Conservation (phyloP, 2,888 invertebrate genomes). For the Polydrusus tereticollis region DNA sequence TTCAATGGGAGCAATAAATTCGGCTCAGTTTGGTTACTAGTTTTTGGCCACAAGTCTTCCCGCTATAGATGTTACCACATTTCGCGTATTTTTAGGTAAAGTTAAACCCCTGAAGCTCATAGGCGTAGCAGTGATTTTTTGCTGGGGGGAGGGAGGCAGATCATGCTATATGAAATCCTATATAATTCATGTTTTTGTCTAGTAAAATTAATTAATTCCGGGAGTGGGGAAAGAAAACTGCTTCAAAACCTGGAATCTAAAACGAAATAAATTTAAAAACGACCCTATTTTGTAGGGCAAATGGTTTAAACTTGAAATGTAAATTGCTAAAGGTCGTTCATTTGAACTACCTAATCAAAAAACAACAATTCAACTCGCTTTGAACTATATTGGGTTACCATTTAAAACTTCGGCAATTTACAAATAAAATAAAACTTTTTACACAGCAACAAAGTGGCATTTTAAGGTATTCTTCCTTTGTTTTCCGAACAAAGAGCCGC, state of each 20-base stretch:
- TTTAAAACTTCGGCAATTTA: neutral
- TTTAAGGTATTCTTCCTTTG: neutral
- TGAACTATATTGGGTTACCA: neutral
- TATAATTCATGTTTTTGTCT: too few relatives aligned
- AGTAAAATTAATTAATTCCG: too few relatives aligned
- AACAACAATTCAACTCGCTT: neutral
- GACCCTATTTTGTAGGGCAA: too few relatives aligned
- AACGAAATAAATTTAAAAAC: too few relatives aligned
- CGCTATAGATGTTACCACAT: neutral
- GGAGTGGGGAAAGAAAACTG: too few relatives aligned
- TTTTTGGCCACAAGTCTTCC: neutral
- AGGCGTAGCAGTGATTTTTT: too few relatives aligned
- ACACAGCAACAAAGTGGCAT: neutral
- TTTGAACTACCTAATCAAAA: neutral
- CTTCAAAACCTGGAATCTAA: too few relatives aligned
- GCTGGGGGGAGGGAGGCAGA: too few relatives aligned
- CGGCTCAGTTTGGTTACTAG: neutral
- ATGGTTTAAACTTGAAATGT: neutral
- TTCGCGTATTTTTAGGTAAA: neutral
- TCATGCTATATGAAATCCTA: too few relatives aligned
- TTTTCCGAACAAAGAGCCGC: neutral
- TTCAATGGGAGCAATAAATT: conserved; percentile 14
- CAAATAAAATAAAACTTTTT: neutral
- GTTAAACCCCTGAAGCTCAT: too few relatives aligned
- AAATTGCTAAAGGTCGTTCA: too few relatives aligned